Conservation (phyloP, 2,113 vertebrate genomes). For the Cisticola juncidis region DNA sequence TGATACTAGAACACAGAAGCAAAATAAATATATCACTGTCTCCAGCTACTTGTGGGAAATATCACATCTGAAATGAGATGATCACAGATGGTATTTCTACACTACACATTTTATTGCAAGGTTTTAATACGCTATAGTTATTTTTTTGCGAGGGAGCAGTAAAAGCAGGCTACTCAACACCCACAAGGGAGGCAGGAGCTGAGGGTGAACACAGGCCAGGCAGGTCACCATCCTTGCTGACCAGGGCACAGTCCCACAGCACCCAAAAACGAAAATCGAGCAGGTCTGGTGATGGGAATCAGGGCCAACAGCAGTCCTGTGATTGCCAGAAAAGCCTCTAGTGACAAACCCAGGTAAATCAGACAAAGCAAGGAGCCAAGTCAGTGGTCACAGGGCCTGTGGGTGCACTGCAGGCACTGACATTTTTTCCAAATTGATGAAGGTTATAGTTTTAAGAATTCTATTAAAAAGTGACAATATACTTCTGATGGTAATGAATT, state of each 20-base stretch:
- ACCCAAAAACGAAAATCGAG: rapidly evolving
- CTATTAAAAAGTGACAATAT: not conserved
- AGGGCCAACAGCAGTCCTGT: not conserved
- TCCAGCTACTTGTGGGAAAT: not conserved
- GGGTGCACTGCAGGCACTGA: rapidly evolving
- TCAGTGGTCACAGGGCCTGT: not conserved
- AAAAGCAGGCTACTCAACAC: not conserved
- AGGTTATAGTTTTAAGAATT: not conserved
- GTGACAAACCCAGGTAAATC: not conserved
- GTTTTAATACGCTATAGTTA: not conserved
- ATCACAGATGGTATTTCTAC: not conserved
- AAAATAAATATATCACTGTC: not conserved
- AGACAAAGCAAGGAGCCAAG: not conserved
- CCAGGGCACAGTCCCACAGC: not conserved
- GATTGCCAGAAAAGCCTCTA: not conserved
- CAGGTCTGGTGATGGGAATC: not conserved
- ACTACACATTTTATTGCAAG: not conserved
- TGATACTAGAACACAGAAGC: not conserved
- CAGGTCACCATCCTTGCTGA: not conserved
- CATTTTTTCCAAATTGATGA: not conserved
- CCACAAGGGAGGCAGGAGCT: not conserved
- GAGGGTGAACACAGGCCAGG: not conserved
- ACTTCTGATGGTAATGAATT: not conserved
- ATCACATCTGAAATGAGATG: not conserved
- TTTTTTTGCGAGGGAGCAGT: not conserved